Evolutionary conservation across 2,888 invertebrate genomes (phyloP).

Genomic region (Dastarcus helophoroides): DNA sequence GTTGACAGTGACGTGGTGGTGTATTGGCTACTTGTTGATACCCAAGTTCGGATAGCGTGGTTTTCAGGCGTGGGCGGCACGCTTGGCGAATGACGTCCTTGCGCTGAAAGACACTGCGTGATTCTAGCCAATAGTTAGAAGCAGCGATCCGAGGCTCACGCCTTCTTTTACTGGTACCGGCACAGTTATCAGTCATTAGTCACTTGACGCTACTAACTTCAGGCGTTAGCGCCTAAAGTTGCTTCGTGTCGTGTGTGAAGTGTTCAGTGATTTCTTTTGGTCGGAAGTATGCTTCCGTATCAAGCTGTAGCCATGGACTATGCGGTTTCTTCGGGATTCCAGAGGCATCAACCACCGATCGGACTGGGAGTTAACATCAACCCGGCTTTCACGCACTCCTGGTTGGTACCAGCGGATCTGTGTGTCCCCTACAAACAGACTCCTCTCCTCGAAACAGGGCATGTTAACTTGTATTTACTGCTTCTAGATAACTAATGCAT

Average conservation of each 20-base stretch:
- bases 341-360: slow-evolving; percentile 32
- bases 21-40: slow-evolving; percentile 41
- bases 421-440: slow-evolving; percentile 76
- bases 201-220: slow-evolving; percentile 22
- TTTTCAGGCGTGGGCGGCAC: slow-evolving; percentile 29
- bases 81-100: slow-evolving; percentile 31
- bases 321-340: slow-evolving; percentile 44
- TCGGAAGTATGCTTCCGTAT: slow-evolving; percentile 63
- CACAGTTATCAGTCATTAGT: slow-evolving; percentile 28
- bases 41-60: slow-evolving; percentile 22
- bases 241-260: slow-evolving; percentile 10
- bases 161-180: slow-evolving; percentile 24
- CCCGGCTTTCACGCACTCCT: slow-evolving; percentile 85
- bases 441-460: slow-evolving; percentile 87
- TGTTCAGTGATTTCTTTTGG: slow-evolving; percentile 14
- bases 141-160: slow-evolving; percentile 26
- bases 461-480: slow-evolving; percentile 41
- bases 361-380: slow-evolving; percentile 48
- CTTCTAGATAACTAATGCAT: too few species aligned
- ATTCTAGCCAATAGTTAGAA: slow-evolving; percentile 33
- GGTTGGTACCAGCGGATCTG: slow-evolving; percentile 91
- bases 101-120: slow-evolving; percentile 31
- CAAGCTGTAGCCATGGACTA: slow-evolving; percentile 84
- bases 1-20: slow-evolving; percentile 22
- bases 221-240: slow-evolving; percentile 9